phyloP scores from a whole-genome alignment of 2,113 vertebrate species.

The Vidua chalybeata region DNA sequence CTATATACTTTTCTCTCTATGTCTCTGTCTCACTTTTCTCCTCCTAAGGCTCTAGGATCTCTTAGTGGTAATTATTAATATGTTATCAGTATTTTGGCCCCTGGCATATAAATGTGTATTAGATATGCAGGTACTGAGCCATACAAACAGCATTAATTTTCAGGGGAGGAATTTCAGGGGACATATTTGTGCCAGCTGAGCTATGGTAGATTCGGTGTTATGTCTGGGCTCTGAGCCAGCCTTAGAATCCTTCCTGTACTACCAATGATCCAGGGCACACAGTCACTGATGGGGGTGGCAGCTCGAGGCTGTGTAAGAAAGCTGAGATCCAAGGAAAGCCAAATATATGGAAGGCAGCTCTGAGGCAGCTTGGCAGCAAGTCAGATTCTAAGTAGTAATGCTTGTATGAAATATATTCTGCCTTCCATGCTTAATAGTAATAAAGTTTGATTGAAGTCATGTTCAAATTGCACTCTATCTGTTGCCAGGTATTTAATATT shows the following conservation, averaged over 20 bases:
- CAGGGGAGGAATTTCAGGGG: background rate
- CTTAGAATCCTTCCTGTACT: background rate
- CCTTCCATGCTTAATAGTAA: slow-evolving; percentile 2
- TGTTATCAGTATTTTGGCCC: background rate
- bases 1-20: background rate
- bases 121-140: background rate
- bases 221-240: background rate
- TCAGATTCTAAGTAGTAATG: slow-evolving; percentile 4
- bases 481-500: slow-evolving; percentile 59
- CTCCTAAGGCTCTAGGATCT: background rate
- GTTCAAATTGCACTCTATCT: slow-evolving; percentile 33
- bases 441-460: slow-evolving; percentile 49
- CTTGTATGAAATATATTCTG: slow-evolving; percentile 33
- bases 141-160: slow-evolving; percentile 13
- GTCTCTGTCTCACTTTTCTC: background rate
- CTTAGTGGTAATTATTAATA: background rate
- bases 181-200: background rate
- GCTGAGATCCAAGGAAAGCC: slow-evolving; percentile 7
- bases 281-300: background rate
- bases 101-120: background rate
- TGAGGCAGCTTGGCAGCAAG: slow-evolving; percentile 19
- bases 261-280: background rate
- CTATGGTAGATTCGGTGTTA: background rate
- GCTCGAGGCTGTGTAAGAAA: background rate
- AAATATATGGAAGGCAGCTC: background rate